Evolutionary conservation across 1,140 invertebrate genomes (phyloP), one percentile per base, ranked within the genome.

Genomic region (Oncopeltus fasciatus): DNA sequence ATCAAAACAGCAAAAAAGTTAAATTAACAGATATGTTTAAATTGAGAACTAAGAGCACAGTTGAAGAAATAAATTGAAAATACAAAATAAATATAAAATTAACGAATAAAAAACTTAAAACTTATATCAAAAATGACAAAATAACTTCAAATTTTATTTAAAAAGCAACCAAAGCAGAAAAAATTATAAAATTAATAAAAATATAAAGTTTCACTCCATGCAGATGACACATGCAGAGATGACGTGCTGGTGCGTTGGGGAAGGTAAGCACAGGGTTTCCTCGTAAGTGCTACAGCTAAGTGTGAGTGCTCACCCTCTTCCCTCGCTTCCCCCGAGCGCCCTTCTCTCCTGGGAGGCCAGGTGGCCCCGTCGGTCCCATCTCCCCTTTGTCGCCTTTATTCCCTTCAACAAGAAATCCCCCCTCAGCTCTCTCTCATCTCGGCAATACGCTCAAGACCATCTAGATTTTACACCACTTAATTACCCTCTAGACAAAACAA

Each of bases 251-350:
- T 53, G 49, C 49, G 24, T 20, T n/a, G n/a, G n/a, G n/a, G n/a
- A n/a, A n/a, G n/a, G n/a, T n/a, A n/a, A n/a, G n/a, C n/a, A n/a
- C n/a, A n/a, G n/a, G n/a, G n/a, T n/a, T n/a, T n/a, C 21, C 44
- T 46, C 44, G 44, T 46, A n/a, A 20, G 21, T 20, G 44, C 18
- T 20, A 20, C n/a, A 20, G n/a, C 21, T 46, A 46, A 44, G 43
- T 44, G 43, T 53, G 49, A 14, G 14, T 20, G 56, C 82, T 87
- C 88, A 90, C 89, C 87, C 84, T 79, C 78, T 88, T 88, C 75
- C 88, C 88, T 74, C 84, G 83, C 69, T 88, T 88, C 72, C 90
- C 89, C 70, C 87, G 78, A 65, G 82, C 75, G 69, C 88, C 89
- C 73, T 83, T 86, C 67, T 87, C 85, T 63, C 87, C 87, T 68